Evolutionary conservation across 2,113 vertebrate species (phyloP).

Genomic region (Seriola aureovittata): DNA sequence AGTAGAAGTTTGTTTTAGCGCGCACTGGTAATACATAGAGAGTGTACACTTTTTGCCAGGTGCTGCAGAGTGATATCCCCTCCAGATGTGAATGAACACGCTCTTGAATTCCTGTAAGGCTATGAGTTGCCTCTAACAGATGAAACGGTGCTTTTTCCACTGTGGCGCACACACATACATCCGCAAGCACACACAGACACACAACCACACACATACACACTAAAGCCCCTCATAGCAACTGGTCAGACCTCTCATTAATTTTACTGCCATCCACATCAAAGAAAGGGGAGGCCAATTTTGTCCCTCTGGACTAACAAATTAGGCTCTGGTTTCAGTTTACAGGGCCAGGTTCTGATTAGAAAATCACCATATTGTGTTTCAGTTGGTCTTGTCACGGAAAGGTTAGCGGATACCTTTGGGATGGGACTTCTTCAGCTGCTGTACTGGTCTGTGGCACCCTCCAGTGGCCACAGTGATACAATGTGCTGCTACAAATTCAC

Average conservation of each 20-base stretch:
- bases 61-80: conserved; percentile 11
- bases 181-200: background rate
- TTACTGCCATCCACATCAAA: conserved; percentile 64
- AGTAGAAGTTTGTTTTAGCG: background rate
- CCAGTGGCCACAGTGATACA: conserved; percentile 43
- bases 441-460: conserved; percentile 56
- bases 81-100: conserved; percentile 40
- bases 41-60: conserved; percentile 15
- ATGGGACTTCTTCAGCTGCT: background rate
- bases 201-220: conserved; percentile 1
- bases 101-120: background rate
- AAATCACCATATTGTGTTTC: conserved; percentile 25
- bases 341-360: conserved; percentile 38
- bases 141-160: conserved; percentile 36
- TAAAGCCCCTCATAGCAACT: conserved; percentile 37
- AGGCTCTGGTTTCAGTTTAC: conserved; percentile 36
- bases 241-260: conserved; percentile 52
- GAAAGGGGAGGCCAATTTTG: conserved; percentile 2
- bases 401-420: background rate
- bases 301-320: conserved; percentile 29
- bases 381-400: conserved; percentile 35
- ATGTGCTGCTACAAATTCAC: background rate
- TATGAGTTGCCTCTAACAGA: conserved; percentile 19
- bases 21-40: background rate
- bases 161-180: background rate